phyloP scores from a whole-genome alignment of 2,113 vertebrate genomes.

The Brachypodius melanocephalos region DNA sequence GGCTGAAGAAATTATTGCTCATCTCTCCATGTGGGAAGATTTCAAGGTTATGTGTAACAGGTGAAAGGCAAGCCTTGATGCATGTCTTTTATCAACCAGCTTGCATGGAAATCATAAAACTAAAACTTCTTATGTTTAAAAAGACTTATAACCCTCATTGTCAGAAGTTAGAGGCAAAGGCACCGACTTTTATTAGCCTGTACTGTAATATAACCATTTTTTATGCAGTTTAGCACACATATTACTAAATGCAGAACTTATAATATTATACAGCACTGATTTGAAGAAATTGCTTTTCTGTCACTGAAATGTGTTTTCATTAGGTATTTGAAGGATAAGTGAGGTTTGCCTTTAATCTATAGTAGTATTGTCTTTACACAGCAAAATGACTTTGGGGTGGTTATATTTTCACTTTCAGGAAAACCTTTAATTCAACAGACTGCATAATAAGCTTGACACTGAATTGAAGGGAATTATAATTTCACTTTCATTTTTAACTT shows the following conservation, averaged over 20 bases:
- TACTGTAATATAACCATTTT: neutral
- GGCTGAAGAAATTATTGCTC: neutral
- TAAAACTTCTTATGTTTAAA: neutral
- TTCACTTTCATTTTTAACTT: neutral
- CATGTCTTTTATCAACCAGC: neutral
- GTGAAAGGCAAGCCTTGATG: neutral
- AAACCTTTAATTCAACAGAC: neutral
- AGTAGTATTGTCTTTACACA: neutral
- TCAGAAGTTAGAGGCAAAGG: neutral
- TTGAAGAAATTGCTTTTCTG: conserved; percentile 16
- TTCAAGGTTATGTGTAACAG: neutral
- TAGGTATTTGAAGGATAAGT: neutral
- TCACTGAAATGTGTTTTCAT: conserved; percentile 42
- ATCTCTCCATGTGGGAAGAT: neutral
- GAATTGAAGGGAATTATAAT: neutral
- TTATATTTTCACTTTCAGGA: neutral
- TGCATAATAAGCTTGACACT: neutral
- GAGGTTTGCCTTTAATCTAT: neutral
- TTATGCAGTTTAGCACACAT: neutral
- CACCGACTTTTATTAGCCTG: neutral
- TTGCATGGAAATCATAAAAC: neutral
- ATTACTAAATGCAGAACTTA: neutral
- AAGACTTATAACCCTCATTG: neutral
- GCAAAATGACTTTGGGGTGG: neutral
- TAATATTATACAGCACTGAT: neutral